These are phyloP conservation scores for Sebastes fasciatus DNA, from an alignment of 2,113 vertebrate species.

Conservation along the genomic window DNA sequence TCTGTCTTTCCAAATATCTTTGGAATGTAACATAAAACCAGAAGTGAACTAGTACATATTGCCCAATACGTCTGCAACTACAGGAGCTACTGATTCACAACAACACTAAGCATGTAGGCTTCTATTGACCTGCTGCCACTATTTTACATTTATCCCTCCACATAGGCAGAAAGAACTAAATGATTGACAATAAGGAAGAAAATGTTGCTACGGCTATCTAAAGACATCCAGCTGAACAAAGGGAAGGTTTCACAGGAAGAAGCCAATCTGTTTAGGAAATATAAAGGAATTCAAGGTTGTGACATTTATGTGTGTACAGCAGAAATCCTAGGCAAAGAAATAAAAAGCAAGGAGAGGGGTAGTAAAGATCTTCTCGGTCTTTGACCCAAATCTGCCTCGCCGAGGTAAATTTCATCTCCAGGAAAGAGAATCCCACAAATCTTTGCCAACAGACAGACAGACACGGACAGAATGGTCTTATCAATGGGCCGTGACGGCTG, in stretches of 20 bases:
- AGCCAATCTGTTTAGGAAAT: not conserved
- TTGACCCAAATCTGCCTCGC: constrained; percentile 64
- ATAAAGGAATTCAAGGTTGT: not conserved
- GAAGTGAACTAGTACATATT: constrained; percentile 2
- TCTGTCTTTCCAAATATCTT: constrained; percentile 15
- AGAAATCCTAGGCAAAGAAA: not conserved
- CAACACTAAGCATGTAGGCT: not conserved
- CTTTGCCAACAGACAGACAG: constrained; percentile 63
- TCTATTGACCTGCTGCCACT: not conserved
- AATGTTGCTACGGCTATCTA: not conserved
- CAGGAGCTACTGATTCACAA: constrained; percentile 18
- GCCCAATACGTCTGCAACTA: not conserved
- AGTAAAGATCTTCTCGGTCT: constrained; percentile 27
- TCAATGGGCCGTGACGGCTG: constrained; percentile 73
- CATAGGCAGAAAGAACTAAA: not conserved
- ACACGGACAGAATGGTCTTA: constrained; percentile 58
- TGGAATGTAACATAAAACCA: constrained; percentile 23
- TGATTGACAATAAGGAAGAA: not conserved
- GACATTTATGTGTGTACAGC: not conserved
- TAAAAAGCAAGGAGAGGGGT: constrained; percentile 3
- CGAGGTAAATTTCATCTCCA: constrained; percentile 67
- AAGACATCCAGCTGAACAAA: not conserved
- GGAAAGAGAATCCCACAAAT: constrained; percentile 70
- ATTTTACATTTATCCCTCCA: not conserved
- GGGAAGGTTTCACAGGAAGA: not conserved